These are phyloP conservation scores for Hesperia comma DNA, from an alignment of 2,888 invertebrate species.

Conservation along the genomic window DNA sequence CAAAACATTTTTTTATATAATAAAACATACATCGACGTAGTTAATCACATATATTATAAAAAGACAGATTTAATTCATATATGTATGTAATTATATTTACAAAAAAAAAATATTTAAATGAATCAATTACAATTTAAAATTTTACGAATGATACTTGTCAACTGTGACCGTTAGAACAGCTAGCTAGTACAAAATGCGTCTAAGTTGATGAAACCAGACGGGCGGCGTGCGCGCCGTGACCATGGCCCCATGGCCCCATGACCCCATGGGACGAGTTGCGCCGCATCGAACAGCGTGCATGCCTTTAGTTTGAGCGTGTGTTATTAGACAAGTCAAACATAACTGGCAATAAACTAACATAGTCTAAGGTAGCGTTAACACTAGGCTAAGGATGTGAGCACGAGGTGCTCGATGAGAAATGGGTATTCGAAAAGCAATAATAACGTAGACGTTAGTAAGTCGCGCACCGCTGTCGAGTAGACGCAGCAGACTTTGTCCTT, in stretches of 20 bases:
- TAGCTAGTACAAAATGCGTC: conserved; percentile 35
- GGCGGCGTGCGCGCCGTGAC: conserved; percentile 55
- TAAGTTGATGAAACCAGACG: conserved; percentile 40
- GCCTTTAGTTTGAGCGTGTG: conserved; percentile 75
- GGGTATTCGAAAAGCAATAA: conserved; percentile 85
- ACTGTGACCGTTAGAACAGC: neutral
- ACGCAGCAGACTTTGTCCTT: conserved; percentile 64
- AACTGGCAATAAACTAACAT: conserved; percentile 79
- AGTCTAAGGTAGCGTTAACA: conserved; percentile 68
- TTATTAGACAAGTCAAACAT: conserved; percentile 70
- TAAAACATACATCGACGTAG: neutral
- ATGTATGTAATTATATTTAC: neutral
- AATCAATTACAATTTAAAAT: neutral
- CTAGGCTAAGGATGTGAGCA: conserved; percentile 68
- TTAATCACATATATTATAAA: neutral
- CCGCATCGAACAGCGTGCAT: conserved; percentile 62
- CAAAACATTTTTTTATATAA: too few relatives aligned
- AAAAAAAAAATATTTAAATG: neutral
- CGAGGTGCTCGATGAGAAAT: conserved; percentile 79
- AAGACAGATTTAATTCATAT: neutral
- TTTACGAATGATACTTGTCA: neutral
- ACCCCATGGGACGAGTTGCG: conserved; percentile 59
- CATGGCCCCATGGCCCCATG: too few relatives aligned
- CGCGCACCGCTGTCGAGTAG: conserved; percentile 74
- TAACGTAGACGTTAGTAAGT: conserved; percentile 77